phyloP scores from a whole-genome alignment of 2,113 vertebrate genomes.

The Noturus placidus region DNA sequence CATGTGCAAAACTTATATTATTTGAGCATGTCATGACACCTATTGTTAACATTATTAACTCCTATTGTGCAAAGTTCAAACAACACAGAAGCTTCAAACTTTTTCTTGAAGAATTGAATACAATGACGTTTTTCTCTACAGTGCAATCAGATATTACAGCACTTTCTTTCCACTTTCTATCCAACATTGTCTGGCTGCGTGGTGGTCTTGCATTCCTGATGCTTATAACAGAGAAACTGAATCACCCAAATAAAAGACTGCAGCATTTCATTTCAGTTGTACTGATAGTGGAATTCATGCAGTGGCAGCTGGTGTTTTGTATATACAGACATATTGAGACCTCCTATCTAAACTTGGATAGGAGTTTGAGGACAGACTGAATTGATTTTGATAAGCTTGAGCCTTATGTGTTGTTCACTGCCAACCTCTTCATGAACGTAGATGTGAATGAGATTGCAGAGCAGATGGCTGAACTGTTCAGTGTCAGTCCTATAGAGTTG shows the following conservation, averaged over 20 bases:
- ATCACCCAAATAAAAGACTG: background rate
- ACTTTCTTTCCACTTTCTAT: constrained; percentile 20
- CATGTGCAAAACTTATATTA: too few relatives aligned
- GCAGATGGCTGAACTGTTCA: constrained; percentile 39
- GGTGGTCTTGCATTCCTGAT: constrained; percentile 33
- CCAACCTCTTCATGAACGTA: constrained; percentile 21
- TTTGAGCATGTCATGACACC: too few relatives aligned
- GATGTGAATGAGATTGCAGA: constrained; percentile 25
- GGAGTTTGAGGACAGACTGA: constrained; percentile 26
- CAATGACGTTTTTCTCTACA: background rate
- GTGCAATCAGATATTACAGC: background rate
- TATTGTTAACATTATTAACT: too few relatives aligned
- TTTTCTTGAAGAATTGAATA: background rate
- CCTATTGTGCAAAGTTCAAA: too few relatives aligned
- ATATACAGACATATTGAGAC: constrained; percentile 23
- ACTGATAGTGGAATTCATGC: constrained; percentile 23
- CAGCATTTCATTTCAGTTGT: background rate
- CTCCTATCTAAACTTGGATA: constrained; percentile 25
- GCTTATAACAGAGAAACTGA: constrained; percentile 36
- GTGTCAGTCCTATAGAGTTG: constrained; percentile 13
- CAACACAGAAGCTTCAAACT: background rate
- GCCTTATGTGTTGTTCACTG: constrained; percentile 36
- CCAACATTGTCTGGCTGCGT: constrained; percentile 24
- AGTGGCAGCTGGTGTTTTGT: constrained; percentile 32
- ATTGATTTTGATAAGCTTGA: constrained; percentile 22